These are phyloP conservation scores for Papilio machaon DNA, from an alignment of 1,140 invertebrate species.

Conservation along the genomic window DNA sequence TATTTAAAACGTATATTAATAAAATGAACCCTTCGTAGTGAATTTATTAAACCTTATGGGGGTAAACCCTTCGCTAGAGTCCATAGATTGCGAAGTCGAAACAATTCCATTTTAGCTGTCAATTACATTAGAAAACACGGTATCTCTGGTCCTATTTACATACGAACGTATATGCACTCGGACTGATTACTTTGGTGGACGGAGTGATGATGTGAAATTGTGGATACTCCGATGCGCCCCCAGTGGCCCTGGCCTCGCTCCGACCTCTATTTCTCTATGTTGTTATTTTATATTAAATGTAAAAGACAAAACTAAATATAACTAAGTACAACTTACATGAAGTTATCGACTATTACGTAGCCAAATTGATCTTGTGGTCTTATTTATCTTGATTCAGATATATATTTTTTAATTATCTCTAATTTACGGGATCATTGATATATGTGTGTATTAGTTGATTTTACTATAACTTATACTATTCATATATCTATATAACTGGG, in stretches of 20 bases:
- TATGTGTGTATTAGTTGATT: no score
- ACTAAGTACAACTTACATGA: neutral
- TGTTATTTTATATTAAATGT: constrained; percentile 28
- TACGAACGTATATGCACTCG: constrained; percentile 64
- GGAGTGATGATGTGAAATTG: constrained; percentile 43
- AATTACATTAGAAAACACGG: constrained; percentile 75
- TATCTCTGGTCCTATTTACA: constrained; percentile 61
- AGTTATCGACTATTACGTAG: neutral
- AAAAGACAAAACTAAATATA: constrained; percentile 6
- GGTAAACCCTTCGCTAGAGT: constrained; percentile 17
- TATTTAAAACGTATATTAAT: constrained; percentile 28
- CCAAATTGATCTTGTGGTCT: neutral
- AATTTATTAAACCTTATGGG: constrained; percentile 1
- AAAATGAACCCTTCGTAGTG: constrained; percentile 24
- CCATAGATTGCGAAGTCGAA: constrained; percentile 46
- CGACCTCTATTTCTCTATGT: constrained; percentile 36
- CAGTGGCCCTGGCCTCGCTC: constrained; percentile 34
- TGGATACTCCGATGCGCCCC: constrained; percentile 38
- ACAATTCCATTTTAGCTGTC: constrained; percentile 66
- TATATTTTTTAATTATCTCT: no score
- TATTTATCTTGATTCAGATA: neutral
- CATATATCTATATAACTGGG: no score
- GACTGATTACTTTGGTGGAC: constrained; percentile 61
- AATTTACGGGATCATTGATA: no score
- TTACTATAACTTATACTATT: no score